Base-by-base conservation (phyloP, 1,140 invertebrate species). In the Lordiphosa stackelbergi region DNA sequence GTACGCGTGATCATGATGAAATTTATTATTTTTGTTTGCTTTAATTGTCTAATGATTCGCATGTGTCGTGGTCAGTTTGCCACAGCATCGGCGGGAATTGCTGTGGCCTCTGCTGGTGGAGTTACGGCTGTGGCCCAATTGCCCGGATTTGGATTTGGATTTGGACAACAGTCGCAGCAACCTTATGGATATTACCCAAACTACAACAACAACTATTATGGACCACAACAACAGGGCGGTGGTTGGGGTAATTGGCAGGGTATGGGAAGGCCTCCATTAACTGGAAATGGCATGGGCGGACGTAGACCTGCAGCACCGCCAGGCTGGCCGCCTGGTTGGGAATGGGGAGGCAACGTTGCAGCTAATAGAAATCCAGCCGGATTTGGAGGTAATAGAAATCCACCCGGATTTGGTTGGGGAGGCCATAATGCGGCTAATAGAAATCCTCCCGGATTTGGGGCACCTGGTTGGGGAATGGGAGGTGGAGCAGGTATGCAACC, bases 81-180 rank as follows among this genome's bases (percentile, higher is more conserved):
- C 0, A 24, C 57, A n/a, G 60, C 74, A 10, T 42, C 65, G 1
- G 54, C 61, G 2, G 43, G 56, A 1, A 46, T 41, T 28, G 75
- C 69, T 16, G 52, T 59, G 24, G 74, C 74, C 3, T 70, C 74
- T 4, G 65, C 74, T 1, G 69, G 58, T 3, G 70, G 70, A 5
- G 34, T 79, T 7, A 65, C 59, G 1, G 69, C 66, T n/a, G 43
- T 73, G 5, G 69, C 73, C 11, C 59, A 73, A 5, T 19, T 77
- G 2, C 74, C 74, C 5, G 70, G 37, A 4, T n/a, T 62, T 0
- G 58, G 41, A 36, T 40, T 35, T 31, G 2, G 41, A 38, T 42
- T 35, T 31, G 2, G 42, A 62, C 10, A 64, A 66, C 31, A 52
- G 65, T 9, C n/a, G 35, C 12, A 56, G 24, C 53, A 51, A 4